Evolutionary conservation across 2,797 vertebrate species (phyloP), one percentile per base, ranked within the genome.

Genomic region (Sebastes steindachneri): DNA sequence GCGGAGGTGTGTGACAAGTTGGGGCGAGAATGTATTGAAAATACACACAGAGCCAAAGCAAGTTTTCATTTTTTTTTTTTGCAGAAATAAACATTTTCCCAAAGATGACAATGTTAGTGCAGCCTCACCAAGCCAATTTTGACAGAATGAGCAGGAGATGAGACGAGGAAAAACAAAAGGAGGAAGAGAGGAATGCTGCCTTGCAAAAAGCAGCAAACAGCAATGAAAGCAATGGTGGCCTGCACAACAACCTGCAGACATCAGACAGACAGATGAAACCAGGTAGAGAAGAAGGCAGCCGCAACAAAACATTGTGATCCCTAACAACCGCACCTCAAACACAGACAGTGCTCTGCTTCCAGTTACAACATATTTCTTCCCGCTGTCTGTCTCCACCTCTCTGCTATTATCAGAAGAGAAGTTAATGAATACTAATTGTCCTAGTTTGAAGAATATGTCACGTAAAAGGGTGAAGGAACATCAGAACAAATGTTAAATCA

Each of bases 231-330:
- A 15, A 12, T 35, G 60, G 23, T 58, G 54, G 23, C 55, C 45
- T 59, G 68, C 66, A 62, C 25, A 77, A 68, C 75, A 87, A 81
- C 51, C 37, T 67, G 53, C 67, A 80, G 71, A 68, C 45, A 80
- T 82, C 79, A 87, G 23, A 88, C 76, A 41, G 51, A 60, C 23
- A 45, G 55, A 75, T 64, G 68, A 80, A 84, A 68, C 33, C 57
- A 11, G 79, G 72, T 21, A 0, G 23, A n/a, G 53, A 54, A 80
- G 59, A 48, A 80, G 59, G 66, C 63, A 86, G 64, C 73, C 1
- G 15, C 70, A 65, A 62, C n/a, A 8, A 74, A 82, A 75, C 74
- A 14, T 28, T 77, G 77, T 81, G 73, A 82, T 70, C 72, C 12
- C n/a, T 51, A 79, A 80, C 83, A 89, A 72, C 41, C 45, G 6